Base-by-base conservation (phyloP, 2,888 invertebrate genomes). In the Caenorhabditis becei region DNA sequence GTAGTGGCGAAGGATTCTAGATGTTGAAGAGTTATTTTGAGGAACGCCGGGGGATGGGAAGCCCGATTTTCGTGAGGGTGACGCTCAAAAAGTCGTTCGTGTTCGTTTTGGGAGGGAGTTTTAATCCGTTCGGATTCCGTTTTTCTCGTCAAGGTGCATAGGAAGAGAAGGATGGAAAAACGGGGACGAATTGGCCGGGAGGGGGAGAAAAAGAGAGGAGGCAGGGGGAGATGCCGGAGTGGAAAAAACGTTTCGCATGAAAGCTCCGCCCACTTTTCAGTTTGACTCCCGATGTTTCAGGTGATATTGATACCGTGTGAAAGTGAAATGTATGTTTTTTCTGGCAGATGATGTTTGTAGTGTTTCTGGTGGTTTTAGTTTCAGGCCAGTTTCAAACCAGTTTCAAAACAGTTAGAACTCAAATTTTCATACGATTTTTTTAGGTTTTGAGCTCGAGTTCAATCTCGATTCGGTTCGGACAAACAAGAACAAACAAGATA, bases 1-100 rank as follows among this genome's bases (percentile, higher is more conserved):
- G 80, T 80, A 10, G 70, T 75, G 14, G 70, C 54, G 20, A 70
- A 70, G 20, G 75, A 26, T 47, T 77, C 75, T 66, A 77, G 53
- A 24, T 32, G 70, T 61, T 24, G 59, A 77, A 75, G 71, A 49
- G 61, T 80, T 67, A 74, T 78, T 78, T 51, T 2, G 47, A 18
- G 18, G 5, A 47, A 47, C 2, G 10, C 41, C 41, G 2, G 16
- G 16, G 16, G 14, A 14, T 14, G 16, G 16, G 16, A 41, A 14
- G 10, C 41, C 41, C 3, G 41, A 14, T 14, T 47, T 47, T 47
- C 7, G 10, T 35, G 35, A 35, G 5, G 35, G 10, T 44, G 10
- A 44, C 44, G 3, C 44, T n/a, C 44, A 28, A 26, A 47, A 18
- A 20, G 65, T 66, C 58, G 66, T 74, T 66, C 74, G 58, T 66